Evolutionary conservation across 2,797 vertebrate species (phyloP).

Genomic region (Rhynchotus rufescens): DNA sequence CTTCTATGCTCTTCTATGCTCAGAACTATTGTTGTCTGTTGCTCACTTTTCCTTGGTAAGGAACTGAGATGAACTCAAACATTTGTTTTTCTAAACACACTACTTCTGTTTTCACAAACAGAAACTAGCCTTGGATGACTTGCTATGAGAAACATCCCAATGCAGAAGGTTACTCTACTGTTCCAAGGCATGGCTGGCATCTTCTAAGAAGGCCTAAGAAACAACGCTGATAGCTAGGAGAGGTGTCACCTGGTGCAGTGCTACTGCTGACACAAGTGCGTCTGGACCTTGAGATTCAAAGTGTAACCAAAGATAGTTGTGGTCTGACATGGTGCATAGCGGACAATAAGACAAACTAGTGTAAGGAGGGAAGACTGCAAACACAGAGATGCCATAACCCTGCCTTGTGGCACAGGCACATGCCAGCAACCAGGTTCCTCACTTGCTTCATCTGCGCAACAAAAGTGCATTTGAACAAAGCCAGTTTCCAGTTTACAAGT

Average conservation of each 20-base stretch:
- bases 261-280: background rate
- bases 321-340: background rate
- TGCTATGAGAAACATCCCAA: background rate
- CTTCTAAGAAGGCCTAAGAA: background rate
- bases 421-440: background rate
- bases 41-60: background rate
- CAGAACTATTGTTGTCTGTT: background rate
- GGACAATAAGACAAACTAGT: background rate
- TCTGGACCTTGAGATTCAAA: background rate
- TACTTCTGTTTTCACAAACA: background rate
- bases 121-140: background rate
- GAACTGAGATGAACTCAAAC: background rate
- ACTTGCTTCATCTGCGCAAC: background rate
- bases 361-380: background rate
- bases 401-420: rapidly evolving
- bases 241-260: too few species aligned
- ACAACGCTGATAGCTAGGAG: background rate
- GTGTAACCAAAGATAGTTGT: background rate
- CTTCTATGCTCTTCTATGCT: background rate
- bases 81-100: background rate
- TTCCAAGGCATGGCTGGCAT: too few species aligned
- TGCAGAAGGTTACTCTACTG: background rate
- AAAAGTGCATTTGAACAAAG: background rate
- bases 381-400: background rate
- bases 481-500: background rate